phyloP scores from a whole-genome alignment of 2,797 vertebrate genomes.

The Sebastes trivittatus region DNA sequence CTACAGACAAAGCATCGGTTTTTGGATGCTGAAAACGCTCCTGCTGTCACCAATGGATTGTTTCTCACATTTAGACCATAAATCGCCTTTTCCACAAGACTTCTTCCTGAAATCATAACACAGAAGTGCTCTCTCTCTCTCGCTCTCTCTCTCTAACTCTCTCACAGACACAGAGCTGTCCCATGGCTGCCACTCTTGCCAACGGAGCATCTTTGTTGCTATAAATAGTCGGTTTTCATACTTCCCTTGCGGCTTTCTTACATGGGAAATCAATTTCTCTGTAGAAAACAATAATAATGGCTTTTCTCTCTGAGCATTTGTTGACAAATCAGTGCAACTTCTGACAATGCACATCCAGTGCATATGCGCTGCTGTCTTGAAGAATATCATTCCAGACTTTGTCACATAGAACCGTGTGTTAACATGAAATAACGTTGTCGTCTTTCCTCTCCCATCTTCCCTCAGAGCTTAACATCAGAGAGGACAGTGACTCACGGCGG shows the following conservation, averaged over 20 bases:
- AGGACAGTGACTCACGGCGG: neutral
- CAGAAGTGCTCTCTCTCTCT: neutral
- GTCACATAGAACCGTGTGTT: neutral
- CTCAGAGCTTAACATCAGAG: slow-evolving; percentile 9
- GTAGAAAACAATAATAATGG: slow-evolving; percentile 1
- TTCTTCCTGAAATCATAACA: neutral
- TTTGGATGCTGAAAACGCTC: neutral
- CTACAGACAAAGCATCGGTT: neutral
- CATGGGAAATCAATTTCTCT: slow-evolving; percentile 20
- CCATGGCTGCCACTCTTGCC: slow-evolving; percentile 52
- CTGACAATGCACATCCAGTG: neutral
- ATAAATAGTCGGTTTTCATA: slow-evolving; percentile 51
- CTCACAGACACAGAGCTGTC: slow-evolving; percentile 27
- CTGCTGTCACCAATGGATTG: neutral
- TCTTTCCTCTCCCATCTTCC: slow-evolving; percentile 8
- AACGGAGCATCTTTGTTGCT: slow-evolving; percentile 58
- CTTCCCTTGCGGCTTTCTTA: slow-evolving; percentile 26
- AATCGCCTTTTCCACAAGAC: neutral
- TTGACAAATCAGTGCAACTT: neutral
- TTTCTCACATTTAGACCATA: neutral
- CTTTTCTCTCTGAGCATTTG: neutral
- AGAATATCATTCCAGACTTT: neutral
- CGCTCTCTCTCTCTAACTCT: too few relatives aligned
- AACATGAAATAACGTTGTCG: slow-evolving; percentile 17
- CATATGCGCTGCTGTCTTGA: neutral